Conservation (phyloP, 2,888 invertebrate genomes). For the Masnerella sp. region DNA sequence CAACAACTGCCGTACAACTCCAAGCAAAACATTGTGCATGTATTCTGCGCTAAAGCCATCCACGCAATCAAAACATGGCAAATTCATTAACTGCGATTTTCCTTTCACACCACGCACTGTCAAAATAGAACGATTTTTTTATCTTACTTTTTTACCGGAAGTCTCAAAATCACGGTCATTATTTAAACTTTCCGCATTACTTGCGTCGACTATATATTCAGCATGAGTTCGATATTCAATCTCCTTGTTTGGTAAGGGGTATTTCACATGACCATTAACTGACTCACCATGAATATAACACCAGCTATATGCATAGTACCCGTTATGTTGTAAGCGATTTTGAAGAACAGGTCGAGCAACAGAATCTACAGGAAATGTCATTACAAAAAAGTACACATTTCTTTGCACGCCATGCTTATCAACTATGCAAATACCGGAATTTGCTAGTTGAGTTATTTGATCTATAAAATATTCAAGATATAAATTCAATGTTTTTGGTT, state of each 20-base stretch:
- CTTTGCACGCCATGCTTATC: background rate
- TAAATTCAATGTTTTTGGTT: background rate
- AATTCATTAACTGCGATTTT: background rate
- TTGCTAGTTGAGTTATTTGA: background rate
- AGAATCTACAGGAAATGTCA: background rate
- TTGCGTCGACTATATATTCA: constrained; percentile 11
- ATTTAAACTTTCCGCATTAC: too few relatives aligned
- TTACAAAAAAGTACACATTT: background rate
- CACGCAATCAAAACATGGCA: constrained; percentile 39
- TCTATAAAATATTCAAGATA: background rate
- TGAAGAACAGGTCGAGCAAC: background rate
- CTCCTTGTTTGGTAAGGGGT: background rate
- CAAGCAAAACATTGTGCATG: constrained; percentile 42
- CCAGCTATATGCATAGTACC: background rate
- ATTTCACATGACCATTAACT: constrained; percentile 2
- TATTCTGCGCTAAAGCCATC: constrained; percentile 42
- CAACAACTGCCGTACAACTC: constrained; percentile 29
- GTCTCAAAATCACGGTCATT: background rate
- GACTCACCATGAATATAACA: background rate
- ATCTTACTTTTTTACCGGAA: background rate
- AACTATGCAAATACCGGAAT: background rate
- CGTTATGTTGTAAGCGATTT: background rate
- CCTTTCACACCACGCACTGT: constrained; percentile 34
- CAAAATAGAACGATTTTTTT: background rate
- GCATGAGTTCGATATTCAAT: constrained; percentile 5